phyloP scores from a whole-genome alignment of 1,140 invertebrate species.

The Aphaenogaster floridana region DNA sequence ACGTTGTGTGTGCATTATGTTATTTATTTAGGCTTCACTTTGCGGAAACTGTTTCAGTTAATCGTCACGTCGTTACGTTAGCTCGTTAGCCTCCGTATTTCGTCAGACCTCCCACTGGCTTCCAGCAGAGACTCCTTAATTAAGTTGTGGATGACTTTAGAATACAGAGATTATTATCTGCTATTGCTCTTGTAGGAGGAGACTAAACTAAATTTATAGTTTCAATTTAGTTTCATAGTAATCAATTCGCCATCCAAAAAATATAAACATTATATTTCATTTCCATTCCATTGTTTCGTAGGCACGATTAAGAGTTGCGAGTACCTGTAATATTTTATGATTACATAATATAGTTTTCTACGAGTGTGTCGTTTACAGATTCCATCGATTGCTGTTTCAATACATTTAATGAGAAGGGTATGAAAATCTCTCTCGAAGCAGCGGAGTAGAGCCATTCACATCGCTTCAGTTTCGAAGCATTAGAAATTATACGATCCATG shows the following conservation, averaged over 20 bases:
- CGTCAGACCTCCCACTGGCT: slow-evolving; percentile 6
- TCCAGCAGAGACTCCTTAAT: slow-evolving; percentile 31
- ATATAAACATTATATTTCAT: neutral
- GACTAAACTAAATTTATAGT: neutral
- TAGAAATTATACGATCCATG: slow-evolving; percentile 29
- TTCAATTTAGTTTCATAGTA: neutral
- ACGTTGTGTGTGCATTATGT: neutral
- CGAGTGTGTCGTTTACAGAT: neutral
- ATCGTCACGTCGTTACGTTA: slow-evolving; percentile 27
- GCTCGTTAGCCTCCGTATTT: slow-evolving; percentile 41
- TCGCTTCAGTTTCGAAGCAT: neutral
- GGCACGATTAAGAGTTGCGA: neutral
- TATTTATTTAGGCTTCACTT: neutral
- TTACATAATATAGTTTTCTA: neutral
- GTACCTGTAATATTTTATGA: neutral
- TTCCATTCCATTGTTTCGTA: neutral
- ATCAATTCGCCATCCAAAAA: neutral
- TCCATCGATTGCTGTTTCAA: slow-evolving; percentile 3
- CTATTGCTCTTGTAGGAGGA: neutral
- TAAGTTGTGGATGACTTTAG: slow-evolving; percentile 32
- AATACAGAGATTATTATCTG: slow-evolving; percentile 33
- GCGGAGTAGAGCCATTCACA: neutral
- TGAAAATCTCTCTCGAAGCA: neutral
- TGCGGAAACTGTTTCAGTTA: slow-evolving; percentile 18
- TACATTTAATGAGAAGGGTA: neutral